These are phyloP conservation scores for Folsomia manolachei DNA, from an alignment of 2,888 invertebrate species.

Conservation along the genomic window DNA sequence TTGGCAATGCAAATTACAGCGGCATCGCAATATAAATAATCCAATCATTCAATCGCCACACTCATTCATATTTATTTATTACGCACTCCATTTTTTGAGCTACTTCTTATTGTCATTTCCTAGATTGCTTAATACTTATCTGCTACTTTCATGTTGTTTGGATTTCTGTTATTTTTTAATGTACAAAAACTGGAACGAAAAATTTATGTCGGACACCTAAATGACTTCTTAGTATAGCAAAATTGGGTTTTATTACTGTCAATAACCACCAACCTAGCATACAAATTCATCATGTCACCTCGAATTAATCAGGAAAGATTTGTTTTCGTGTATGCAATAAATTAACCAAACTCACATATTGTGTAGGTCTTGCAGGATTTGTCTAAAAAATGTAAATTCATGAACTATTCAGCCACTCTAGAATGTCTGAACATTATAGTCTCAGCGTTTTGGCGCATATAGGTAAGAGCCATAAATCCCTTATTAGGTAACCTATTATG, in stretches of 20 bases:
- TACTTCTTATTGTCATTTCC: neutral
- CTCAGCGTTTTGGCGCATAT: no score
- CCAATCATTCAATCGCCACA: no score
- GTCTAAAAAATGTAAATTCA: no score
- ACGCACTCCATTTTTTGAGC: neutral
- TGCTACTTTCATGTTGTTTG: neutral
- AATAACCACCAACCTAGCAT: no score
- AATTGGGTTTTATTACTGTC: no score
- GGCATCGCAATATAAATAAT: no score
- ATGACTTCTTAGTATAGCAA: neutral
- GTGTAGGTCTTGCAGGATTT: neutral
- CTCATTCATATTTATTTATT: no score
- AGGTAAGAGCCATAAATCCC: constrained; percentile 17
- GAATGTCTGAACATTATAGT: no score
- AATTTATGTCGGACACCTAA: no score
- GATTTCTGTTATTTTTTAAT: no score
- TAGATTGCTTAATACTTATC: neutral
- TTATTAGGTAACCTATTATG: constrained; percentile 2
- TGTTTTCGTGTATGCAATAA: neutral
- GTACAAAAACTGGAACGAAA: neutral
- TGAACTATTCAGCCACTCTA: no score
- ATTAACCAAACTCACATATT: neutral
- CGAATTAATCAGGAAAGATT: neutral
- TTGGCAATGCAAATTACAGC: no score
- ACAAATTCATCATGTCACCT: neutral